A percentile compares a stretch with the other conserved stretches of the same genome.
These are phyloP conservation scores for Aphaenogaster floridana DNA, from an alignment of 1,140 invertebrate species.

Conservation along the genomic window DNA sequence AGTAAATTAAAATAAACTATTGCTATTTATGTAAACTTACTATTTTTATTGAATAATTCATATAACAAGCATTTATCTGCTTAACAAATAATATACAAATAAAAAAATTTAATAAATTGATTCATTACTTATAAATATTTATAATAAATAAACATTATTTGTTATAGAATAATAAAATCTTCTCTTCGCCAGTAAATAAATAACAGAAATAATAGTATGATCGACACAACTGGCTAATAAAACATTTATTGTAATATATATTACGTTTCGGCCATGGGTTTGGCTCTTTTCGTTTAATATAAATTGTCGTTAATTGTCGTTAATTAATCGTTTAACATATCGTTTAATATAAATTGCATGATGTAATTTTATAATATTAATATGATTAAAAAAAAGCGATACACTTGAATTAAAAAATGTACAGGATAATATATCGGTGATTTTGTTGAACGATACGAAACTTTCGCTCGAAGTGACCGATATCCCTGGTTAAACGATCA, in stretches of 20 bases:
- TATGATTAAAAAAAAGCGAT: background rate
- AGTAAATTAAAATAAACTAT: background rate
- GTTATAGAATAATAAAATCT: background rate
- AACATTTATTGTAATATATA: too few species aligned
- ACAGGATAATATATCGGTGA: background rate
- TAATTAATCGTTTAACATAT: too few species aligned
- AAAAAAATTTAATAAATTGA: background rate
- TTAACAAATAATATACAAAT: slow-evolving; percentile 4
- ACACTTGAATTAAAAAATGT: background rate
- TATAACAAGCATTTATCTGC: background rate
- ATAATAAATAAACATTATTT: background rate
- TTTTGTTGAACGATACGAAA: background rate
- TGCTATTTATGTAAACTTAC: background rate
- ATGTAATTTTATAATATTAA: slow-evolving; percentile 7
- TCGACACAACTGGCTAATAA: too few species aligned
- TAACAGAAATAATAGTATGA: too few species aligned
- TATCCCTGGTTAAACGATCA: background rate
- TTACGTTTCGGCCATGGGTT: too few species aligned
- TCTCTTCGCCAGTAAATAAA: too few species aligned
- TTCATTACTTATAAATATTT: slow-evolving; percentile 1
- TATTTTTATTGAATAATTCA: background rate
- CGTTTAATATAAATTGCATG: background rate
- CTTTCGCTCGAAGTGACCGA: background rate
- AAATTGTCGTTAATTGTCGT: too few species aligned
- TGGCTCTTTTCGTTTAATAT: too few species aligned